These are phyloP conservation scores for Spilarctia lutea DNA, from an alignment of 2,888 invertebrate species.

Conservation along the genomic window DNA sequence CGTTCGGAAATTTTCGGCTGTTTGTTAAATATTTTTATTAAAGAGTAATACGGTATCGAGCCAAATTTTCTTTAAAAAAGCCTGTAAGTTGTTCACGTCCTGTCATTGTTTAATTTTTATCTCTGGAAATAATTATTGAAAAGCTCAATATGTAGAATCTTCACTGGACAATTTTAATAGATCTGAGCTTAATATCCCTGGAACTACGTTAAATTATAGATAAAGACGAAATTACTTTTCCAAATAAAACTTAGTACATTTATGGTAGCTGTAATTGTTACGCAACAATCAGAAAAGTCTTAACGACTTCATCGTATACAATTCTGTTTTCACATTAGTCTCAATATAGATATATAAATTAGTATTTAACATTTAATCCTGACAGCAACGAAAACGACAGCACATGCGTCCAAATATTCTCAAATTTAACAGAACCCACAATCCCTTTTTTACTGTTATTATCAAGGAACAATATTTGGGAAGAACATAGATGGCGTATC, in stretches of 20 bases:
- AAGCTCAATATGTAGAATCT: neutral
- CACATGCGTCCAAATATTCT: neutral
- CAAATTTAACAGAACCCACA: neutral
- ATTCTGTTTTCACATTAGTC: neutral
- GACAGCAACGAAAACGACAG: too few species aligned
- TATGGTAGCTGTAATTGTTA: neutral
- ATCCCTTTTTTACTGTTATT: neutral
- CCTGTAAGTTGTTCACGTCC: neutral
- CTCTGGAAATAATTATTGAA: neutral
- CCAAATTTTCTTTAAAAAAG: neutral
- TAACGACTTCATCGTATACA: neutral
- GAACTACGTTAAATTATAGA: neutral
- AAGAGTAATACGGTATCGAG: neutral
- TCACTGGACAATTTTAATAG: too few species aligned
- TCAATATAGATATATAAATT: neutral
- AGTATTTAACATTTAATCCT: neutral
- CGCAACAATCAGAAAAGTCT: neutral
- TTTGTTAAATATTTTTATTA: slow-evolving; percentile 4
- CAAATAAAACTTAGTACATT: neutral
- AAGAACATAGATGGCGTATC: slow-evolving; percentile 27
- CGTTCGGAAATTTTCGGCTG: slow-evolving; percentile 5
- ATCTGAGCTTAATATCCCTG: neutral
- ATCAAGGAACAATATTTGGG: slow-evolving; percentile 12
- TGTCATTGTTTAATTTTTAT: neutral
- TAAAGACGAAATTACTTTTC: neutral